Evolutionary conservation across 1,140 invertebrate species (phyloP).

Genomic region (Zaprionus gabonicus): DNA sequence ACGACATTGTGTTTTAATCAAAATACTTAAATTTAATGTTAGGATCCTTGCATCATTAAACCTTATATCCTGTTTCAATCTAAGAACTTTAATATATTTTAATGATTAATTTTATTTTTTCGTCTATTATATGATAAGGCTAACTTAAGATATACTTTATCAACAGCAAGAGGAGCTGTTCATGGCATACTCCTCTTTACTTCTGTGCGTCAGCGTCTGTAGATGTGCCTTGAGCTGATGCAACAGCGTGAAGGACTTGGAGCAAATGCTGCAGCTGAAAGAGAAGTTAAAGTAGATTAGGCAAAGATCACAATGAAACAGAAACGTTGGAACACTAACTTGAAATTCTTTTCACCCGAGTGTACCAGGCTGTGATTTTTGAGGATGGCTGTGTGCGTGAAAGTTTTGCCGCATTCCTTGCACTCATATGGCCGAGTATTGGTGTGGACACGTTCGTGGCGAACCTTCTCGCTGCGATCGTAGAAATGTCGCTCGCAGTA

Average conservation of each 20-base stretch:
- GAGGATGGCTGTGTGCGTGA: slow-evolving; percentile 85
- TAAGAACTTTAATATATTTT: neutral
- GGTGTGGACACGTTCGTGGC: slow-evolving; percentile 85
- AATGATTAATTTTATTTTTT: slow-evolving; percentile 5
- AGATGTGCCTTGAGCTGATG: slow-evolving; percentile 79
- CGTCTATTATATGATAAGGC: neutral
- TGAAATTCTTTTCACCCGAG: slow-evolving; percentile 74
- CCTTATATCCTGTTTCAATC: no score
- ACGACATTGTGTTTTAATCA: neutral
- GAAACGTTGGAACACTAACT: slow-evolving; percentile 11
- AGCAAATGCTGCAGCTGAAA: slow-evolving; percentile 69
- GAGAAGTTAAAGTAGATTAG: neutral
- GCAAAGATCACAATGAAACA: neutral
- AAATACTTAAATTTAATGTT: neutral
- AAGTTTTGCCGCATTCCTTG: slow-evolving; percentile 86
- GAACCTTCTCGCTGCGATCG: slow-evolving; percentile 73
- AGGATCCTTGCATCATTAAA: no score
- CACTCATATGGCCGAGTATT: slow-evolving; percentile 87
- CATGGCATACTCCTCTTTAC: slow-evolving; percentile 49
- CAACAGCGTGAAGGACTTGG: slow-evolving; percentile 69
- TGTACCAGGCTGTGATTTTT: slow-evolving; percentile 75
- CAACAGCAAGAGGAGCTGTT: slow-evolving; percentile 9
- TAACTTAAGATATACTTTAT: slow-evolving; percentile 15
- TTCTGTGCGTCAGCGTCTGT: slow-evolving; percentile 70
- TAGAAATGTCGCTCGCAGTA: slow-evolving; percentile 77